Percentiles rank a stretch among this genome's conserved stretches.
Conservation (phyloP, 2,888 invertebrate species). For the Acheta domesticus region DNA sequence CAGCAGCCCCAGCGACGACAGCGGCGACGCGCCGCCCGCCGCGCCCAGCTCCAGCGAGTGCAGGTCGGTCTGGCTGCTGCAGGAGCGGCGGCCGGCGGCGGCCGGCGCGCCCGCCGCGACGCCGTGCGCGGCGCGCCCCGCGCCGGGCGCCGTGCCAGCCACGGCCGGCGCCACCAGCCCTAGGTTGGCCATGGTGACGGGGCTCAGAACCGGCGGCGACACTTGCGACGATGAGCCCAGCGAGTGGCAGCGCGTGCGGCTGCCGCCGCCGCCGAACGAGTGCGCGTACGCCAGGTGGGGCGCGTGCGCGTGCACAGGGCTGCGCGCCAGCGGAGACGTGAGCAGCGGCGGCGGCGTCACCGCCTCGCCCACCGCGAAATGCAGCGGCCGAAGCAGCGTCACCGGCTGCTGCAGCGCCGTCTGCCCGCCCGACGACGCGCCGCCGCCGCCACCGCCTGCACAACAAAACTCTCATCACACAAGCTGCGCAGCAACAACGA, state of each 20-base stretch:
- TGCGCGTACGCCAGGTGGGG: no score
- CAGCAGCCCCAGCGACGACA: constrained; percentile 48
- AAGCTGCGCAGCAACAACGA: no score
- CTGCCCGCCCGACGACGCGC: neutral
- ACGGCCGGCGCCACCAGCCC: constrained; percentile 53
- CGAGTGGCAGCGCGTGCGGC: constrained; percentile 58
- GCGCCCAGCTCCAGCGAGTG: constrained; percentile 57
- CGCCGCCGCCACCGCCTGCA: neutral
- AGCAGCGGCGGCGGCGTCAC: constrained; percentile 48
- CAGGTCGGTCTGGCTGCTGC: constrained; percentile 70
- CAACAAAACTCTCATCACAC: no score
- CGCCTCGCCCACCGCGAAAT: constrained; percentile 67
- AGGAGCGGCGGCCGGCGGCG: constrained; percentile 58
- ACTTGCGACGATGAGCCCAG: constrained; percentile 54
- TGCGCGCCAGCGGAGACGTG: neutral
- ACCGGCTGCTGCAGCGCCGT: constrained; percentile 38
- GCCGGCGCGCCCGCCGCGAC: constrained; percentile 43
- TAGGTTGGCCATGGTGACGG: constrained; percentile 61
- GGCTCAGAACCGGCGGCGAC: constrained; percentile 57
- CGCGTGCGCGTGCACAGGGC: neutral
- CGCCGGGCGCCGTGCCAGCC: neutral
- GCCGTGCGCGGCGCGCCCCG: neutral
- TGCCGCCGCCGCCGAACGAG: constrained; percentile 25
- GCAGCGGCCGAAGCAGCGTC: constrained; percentile 50
- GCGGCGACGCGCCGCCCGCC: constrained; percentile 48